phyloP scores from a whole-genome alignment of 2,113 vertebrate genomes.

The Cyrtonyx montezumae region DNA sequence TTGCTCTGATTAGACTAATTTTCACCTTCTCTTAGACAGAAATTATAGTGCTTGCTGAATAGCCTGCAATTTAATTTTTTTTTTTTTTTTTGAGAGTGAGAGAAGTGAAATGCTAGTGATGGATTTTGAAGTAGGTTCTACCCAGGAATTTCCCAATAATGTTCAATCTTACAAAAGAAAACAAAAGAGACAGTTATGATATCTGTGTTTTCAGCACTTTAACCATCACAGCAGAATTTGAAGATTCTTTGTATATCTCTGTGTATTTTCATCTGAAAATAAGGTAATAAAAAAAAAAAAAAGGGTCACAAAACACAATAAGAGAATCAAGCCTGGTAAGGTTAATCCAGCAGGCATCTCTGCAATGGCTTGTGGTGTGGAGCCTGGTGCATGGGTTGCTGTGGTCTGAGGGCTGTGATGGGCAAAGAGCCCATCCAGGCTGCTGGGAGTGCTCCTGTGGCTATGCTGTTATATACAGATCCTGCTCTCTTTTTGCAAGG shows the following conservation, averaged over 20 bases:
- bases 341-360: not conserved
- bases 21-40: not conserved
- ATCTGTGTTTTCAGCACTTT: not conserved
- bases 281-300: not conserved
- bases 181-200: not conserved
- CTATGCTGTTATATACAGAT: fast-evolving
- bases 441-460: not conserved
- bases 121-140: not conserved
- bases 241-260: not conserved
- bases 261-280: not conserved
- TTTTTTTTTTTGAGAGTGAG: not conserved
- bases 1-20: not conserved
- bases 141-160: not conserved
- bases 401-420: fast-evolving
- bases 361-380: fast-evolving
- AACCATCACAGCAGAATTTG: not conserved
- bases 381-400: not conserved
- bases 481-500: not conserved
- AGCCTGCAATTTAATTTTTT: not conserved
- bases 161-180: not conserved
- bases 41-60: not conserved
- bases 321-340: not conserved
- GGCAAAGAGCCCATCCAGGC: not conserved
- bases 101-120: not conserved
- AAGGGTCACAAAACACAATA: not conserved